Percentiles rank a stretch among this genome's conserved stretches.
Evolutionary conservation across 2,113 vertebrate species (phyloP).

Genomic region (Orycteropus afer): DNA sequence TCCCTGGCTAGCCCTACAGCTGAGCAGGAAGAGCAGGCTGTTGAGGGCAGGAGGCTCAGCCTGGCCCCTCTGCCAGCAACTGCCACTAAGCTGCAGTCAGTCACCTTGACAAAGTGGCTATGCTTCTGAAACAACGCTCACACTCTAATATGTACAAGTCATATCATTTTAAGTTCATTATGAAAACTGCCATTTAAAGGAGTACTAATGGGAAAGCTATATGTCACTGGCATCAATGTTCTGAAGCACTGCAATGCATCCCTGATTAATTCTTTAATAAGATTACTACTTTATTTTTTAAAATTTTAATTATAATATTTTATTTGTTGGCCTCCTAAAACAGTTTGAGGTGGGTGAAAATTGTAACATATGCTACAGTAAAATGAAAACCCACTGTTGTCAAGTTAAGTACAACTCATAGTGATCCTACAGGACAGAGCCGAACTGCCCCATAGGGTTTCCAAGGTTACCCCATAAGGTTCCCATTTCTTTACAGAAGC

Average conservation of each 20-base stretch:
- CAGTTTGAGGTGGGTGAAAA: not conserved
- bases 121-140: not conserved
- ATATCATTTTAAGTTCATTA: not conserved
- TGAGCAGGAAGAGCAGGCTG: no score
- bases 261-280: not conserved
- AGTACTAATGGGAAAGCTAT: not conserved
- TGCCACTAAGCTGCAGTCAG: not conserved
- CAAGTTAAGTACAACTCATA: no score
- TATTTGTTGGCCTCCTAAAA: constrained; percentile 24
- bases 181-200: not conserved
- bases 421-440: no score
- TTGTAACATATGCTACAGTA: not conserved
- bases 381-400: no score
- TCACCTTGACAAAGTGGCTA: not conserved
- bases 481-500: no score
- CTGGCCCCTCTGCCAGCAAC: not conserved
- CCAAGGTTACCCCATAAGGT: no score
- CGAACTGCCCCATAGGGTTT: no score
- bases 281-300: not conserved
- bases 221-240: not conserved
- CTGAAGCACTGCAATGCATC: not conserved
- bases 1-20: not conserved
- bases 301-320: not conserved
- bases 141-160: not conserved
- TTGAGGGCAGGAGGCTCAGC: not conserved